A percentile compares a stretch with the other conserved stretches of the same genome.
phyloP scores from a whole-genome alignment of 2,797 vertebrate species.

The Catharus ustulatus region DNA sequence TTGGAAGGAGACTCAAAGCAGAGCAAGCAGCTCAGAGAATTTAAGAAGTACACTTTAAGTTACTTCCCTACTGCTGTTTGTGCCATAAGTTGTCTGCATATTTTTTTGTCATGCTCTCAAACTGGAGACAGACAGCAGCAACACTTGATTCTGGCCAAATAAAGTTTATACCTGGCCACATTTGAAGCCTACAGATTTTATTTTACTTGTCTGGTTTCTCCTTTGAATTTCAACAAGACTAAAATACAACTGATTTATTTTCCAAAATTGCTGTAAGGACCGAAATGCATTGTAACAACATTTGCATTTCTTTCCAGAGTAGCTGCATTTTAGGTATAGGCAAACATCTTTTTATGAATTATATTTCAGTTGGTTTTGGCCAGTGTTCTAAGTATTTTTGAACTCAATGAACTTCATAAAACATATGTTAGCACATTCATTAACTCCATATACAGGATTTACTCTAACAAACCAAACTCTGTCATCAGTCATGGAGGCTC shows the following conservation, averaged over 20 bases:
- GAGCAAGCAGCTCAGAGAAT: background rate
- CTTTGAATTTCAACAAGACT: background rate
- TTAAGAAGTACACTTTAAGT: background rate
- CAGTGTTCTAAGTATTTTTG: background rate
- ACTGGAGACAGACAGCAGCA: background rate
- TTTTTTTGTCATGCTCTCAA: background rate
- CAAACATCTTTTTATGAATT: background rate
- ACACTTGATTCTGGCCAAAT: background rate
- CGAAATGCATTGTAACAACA: background rate
- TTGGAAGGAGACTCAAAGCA: background rate
- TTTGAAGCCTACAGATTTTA: background rate
- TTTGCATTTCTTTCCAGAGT: background rate
- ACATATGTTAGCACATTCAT: background rate
- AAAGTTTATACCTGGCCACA: background rate
- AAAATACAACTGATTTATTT: background rate
- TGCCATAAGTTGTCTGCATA: background rate
- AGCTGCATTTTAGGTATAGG: background rate
- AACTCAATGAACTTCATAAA: background rate
- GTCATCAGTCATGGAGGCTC: slow-evolving; percentile 4
- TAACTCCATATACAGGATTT: background rate
- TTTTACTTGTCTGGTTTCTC: background rate
- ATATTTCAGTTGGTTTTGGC: background rate
- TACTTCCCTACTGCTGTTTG: background rate
- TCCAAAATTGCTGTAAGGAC: background rate
- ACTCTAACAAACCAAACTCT: background rate